Evolutionary conservation across 2,113 vertebrate genomes (phyloP).

Genomic region (Osmerus eperlanus): DNA sequence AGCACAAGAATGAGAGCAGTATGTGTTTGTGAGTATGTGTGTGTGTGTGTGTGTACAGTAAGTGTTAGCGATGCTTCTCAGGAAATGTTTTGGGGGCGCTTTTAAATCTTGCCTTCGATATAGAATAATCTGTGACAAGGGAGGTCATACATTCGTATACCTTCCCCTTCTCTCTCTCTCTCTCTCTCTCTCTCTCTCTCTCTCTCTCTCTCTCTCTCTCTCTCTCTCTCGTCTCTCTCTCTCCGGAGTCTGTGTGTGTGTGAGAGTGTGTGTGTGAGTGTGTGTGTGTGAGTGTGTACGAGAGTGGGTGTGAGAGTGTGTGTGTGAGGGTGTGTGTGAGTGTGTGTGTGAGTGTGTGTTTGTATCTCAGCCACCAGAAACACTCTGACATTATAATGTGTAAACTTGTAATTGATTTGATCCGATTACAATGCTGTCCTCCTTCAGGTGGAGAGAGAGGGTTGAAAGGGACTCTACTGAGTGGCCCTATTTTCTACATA

Average conservation of each 20-base stretch:
- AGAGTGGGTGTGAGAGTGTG: too few relatives aligned
- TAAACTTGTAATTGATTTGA: slow-evolving; percentile 63
- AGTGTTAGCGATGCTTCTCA: slow-evolving; percentile 56
- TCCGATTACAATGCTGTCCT: slow-evolving; percentile 36
- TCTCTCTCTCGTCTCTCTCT: not conserved
- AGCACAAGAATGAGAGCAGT: slow-evolving; percentile 23
- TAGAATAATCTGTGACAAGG: too few relatives aligned
- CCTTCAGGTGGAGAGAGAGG: slow-evolving; percentile 30
- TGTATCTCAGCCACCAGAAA: not conserved
- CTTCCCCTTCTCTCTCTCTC: not conserved
- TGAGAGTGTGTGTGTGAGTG: not conserved
- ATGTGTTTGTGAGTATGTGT: not conserved
- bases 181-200: not conserved
- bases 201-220: too few relatives aligned
- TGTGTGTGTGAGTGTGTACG: not conserved
- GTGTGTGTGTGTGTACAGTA: slow-evolving; percentile 4
- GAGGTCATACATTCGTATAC: too few relatives aligned
- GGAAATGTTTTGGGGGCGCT: slow-evolving; percentile 44
- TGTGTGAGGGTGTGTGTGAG: not conserved
- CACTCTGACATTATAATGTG: slow-evolving; percentile 17
- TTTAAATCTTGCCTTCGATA: slow-evolving; percentile 5
- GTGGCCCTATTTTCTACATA: slow-evolving; percentile 65
- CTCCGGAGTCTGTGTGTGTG: not conserved
- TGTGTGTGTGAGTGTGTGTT: not conserved
- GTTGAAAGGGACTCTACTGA: slow-evolving; percentile 60